A percentile compares a stretch with the other conserved stretches of the same genome.
phyloP scores from a whole-genome alignment of 2,797 vertebrate genomes.

The Gymnopithys bicolor region DNA sequence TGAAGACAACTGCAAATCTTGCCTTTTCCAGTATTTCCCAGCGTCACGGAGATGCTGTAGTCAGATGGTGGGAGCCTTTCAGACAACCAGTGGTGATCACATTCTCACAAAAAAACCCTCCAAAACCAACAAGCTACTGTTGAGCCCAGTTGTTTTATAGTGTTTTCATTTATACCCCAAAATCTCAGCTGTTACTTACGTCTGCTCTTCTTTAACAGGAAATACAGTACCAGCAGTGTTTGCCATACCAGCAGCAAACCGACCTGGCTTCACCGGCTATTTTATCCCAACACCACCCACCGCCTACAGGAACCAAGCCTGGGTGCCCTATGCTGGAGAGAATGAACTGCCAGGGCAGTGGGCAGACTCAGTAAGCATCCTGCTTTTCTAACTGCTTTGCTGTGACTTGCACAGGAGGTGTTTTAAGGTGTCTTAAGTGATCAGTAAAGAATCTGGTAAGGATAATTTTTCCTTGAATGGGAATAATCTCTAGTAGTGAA shows the following conservation, averaged over 20 bases:
- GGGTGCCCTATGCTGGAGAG: slow-evolving; percentile 97
- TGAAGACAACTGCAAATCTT: neutral
- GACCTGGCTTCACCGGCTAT: slow-evolving; percentile 91
- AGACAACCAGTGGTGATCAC: neutral
- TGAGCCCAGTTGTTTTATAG: neutral
- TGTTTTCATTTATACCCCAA: neutral
- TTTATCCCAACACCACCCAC: slow-evolving; percentile 92
- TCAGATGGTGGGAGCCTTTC: neutral
- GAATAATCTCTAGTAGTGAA: neutral
- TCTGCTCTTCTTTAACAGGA: slow-evolving; percentile 78
- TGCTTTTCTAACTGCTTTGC: neutral
- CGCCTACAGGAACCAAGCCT: slow-evolving; percentile 93
- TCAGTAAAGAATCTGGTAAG: neutral
- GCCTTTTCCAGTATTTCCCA: neutral
- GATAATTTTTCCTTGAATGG: neutral
- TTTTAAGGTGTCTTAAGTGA: neutral
- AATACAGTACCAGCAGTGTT: slow-evolving; percentile 96
- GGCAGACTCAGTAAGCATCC: slow-evolving; percentile 92
- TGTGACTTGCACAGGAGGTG: neutral
- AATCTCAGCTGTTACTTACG: neutral
- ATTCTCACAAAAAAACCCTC: neutral
- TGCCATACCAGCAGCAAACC: slow-evolving; percentile 92
- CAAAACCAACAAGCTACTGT: neutral
- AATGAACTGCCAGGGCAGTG: slow-evolving; percentile 91
- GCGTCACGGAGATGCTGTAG: neutral